Conservation (phyloP, 2,888 invertebrate species). For the Sycophila texana region DNA sequence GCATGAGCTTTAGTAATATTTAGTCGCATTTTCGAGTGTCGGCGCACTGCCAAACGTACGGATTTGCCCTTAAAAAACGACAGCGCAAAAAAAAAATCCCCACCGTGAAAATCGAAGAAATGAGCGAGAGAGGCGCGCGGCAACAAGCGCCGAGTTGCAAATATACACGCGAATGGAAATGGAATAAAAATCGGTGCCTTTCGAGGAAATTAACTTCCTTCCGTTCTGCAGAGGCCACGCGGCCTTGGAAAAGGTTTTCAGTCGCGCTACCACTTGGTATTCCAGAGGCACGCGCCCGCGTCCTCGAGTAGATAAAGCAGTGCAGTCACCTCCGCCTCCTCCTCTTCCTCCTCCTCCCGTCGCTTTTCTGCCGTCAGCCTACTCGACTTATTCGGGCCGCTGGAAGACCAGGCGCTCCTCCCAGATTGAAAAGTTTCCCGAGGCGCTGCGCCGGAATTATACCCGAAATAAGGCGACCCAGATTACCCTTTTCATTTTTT, state of each 20-base stretch:
- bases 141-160: not conserved
- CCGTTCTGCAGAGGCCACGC: conserved; percentile 1
- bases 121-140: not conserved
- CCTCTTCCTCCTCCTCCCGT: not conserved
- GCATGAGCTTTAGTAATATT: not conserved
- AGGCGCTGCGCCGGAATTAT: conserved; percentile 19
- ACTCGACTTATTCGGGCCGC: not conserved
- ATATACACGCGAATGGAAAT: conserved; percentile 9
- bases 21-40: not conserved
- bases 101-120: not conserved
- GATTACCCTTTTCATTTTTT: conserved; percentile 6
- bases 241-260: conserved; percentile 35
- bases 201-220: conserved; percentile 48
- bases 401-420: conserved; percentile 2
- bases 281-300: conserved; percentile 16
- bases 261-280: conserved; percentile 39
- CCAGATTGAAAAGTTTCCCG: conserved; percentile 33
- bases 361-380: conserved; percentile 11
- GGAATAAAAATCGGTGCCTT: conserved; percentile 40
- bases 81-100: not conserved
- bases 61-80: not conserved
- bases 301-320: conserved; percentile 38
- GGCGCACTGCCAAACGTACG: not conserved
- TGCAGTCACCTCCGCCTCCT: not conserved
- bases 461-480: conserved; percentile 39